phyloP scores from a whole-genome alignment of 2,888 invertebrate species.

The Gari tellinella region DNA sequence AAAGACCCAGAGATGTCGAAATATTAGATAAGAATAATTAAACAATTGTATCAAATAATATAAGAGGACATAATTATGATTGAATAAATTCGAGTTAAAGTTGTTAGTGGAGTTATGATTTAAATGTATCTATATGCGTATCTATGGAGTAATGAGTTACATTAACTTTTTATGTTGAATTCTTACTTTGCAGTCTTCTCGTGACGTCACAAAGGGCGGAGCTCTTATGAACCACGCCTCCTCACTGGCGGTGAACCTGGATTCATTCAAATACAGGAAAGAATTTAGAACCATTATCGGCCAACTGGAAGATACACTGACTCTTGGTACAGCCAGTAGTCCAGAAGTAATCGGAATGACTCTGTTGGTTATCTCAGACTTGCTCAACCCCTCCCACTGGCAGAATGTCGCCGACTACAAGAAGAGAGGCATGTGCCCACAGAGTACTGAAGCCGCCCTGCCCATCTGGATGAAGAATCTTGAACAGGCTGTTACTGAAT shows the following conservation, averaged over 20 bases:
- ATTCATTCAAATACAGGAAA: conserved; percentile 46
- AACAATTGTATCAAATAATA: too few species aligned
- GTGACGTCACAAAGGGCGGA: conserved; percentile 55
- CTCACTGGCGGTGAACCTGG: conserved; percentile 52
- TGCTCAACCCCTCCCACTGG: conserved; percentile 51
- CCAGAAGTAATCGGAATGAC: conserved; percentile 55
- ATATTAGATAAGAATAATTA: too few species aligned
- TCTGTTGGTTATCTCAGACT: conserved; percentile 43
- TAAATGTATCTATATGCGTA: too few species aligned
- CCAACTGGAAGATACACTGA: conserved; percentile 41
- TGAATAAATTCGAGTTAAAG: too few species aligned
- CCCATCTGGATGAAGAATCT: conserved; percentile 32
- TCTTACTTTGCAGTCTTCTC: conserved; percentile 48
- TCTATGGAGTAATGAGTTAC: too few species aligned
- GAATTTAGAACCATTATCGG: conserved; percentile 50
- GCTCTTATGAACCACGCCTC: conserved; percentile 52
- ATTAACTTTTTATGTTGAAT: too few species aligned
- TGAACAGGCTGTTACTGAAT: conserved; percentile 52
- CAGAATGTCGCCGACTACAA: conserved; percentile 53
- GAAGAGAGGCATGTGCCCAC: conserved; percentile 52
- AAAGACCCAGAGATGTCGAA: too few species aligned
- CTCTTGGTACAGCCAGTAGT: conserved; percentile 40
- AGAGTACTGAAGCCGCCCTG: conserved; percentile 51
- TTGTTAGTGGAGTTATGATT: too few species aligned
- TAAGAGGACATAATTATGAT: too few species aligned